Percentiles rank a stretch among this genome's conserved stretches.
Conservation (phyloP, 2,797 vertebrate species). For the Smutsia temminckii region DNA sequence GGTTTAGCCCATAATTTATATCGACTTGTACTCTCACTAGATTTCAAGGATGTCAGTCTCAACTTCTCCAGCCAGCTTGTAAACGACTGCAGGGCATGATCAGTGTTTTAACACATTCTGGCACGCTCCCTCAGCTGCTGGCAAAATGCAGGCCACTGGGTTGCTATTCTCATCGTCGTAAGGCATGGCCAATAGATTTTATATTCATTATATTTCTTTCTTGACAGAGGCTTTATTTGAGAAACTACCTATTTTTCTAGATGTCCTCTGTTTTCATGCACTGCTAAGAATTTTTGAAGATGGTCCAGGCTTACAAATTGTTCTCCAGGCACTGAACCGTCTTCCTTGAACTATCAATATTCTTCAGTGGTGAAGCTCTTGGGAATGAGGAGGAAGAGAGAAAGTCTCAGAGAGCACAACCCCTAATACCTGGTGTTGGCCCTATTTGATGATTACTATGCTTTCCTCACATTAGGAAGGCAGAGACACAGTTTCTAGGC, state of each 20-base stretch:
- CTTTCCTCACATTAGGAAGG: neutral
- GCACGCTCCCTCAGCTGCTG: neutral
- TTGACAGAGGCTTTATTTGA: conserved; percentile 12
- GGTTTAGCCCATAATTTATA: conserved; percentile 49
- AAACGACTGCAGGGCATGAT: neutral
- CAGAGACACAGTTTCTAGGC: neutral
- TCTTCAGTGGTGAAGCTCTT: neutral
- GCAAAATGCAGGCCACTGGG: neutral
- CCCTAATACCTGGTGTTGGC: neutral
- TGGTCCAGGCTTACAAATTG: neutral
- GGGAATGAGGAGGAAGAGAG: neutral
- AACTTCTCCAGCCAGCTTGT: neutral
- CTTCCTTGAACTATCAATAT: neutral
- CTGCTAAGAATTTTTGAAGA: conserved; percentile 33
- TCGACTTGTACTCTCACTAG: conserved; percentile 15
- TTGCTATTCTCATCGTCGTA: neutral
- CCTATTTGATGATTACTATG: neutral
- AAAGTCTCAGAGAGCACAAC: neutral
- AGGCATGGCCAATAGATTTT: conserved; percentile 37
- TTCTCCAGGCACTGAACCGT: neutral
- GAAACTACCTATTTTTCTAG: neutral
- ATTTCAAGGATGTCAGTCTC: conserved; percentile 34
- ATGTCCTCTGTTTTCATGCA: neutral
- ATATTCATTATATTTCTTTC: neutral
- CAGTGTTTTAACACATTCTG: neutral